Evolutionary conservation across 2,113 vertebrate species (phyloP).

Genomic region (Lampris megalopsis): DNA sequence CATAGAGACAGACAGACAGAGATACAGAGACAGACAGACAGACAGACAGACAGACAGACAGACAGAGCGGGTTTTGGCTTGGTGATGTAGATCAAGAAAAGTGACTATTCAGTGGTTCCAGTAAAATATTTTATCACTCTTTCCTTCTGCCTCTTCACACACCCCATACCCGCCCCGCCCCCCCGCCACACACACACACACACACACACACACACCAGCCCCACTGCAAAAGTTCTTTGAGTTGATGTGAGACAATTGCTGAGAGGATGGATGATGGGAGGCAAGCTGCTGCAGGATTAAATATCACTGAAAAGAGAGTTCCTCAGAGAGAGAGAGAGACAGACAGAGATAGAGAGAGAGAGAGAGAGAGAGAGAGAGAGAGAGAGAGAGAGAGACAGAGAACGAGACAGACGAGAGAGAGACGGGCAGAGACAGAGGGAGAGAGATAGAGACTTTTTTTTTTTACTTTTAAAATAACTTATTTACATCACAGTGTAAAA

Average conservation of each 20-base stretch:
- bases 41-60: background rate
- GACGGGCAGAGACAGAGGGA: too few relatives aligned
- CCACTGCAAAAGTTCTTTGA: slow-evolving; percentile 1
- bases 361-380: background rate
- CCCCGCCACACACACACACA: too few relatives aligned
- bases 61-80: slow-evolving; percentile 3
- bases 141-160: background rate
- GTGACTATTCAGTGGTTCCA: slow-evolving; percentile 16
- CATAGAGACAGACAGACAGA: slow-evolving; percentile 27
- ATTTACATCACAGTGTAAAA: too few relatives aligned
- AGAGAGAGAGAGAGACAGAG: too few relatives aligned
- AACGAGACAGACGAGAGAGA: too few relatives aligned
- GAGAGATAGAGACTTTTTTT: too few relatives aligned
- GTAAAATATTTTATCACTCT: background rate
- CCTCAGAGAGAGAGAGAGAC: slow-evolving; percentile 1
- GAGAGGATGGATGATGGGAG: slow-evolving; percentile 4
- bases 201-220: too few relatives aligned
- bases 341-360: background rate
- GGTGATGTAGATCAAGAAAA: slow-evolving; percentile 40
- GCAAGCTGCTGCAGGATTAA: slow-evolving; percentile 41
- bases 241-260: slow-evolving; percentile 9
- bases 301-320: background rate
- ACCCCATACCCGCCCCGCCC: background rate
- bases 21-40: background rate
- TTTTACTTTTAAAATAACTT: too few relatives aligned